Base-by-base conservation (phyloP, 2,113 vertebrate species). In the Delphinus delphis region DNA sequence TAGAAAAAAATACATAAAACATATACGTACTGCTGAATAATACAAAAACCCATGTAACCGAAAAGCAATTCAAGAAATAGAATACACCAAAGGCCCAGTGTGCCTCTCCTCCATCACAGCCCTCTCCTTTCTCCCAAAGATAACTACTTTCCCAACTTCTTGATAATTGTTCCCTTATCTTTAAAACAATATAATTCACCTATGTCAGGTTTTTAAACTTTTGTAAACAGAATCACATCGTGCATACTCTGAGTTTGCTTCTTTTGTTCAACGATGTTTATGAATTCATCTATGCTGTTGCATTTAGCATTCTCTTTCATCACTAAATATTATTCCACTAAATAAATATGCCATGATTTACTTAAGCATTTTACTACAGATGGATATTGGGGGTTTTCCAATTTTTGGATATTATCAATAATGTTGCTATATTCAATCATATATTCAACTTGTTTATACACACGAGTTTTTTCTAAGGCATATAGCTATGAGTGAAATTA, bases 111-210 rank as follows among this genome's bases (percentile, higher is more conserved):
- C 38, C 36, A 33, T n/a, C 13, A 88, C 2, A 70, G 47, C 50
- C 26, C 31, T 93, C 58, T 38, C 14, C 62, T 21, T 91, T 86
- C 74, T 88, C 82, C 60, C 68, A 83, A 47, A 68, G 60, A 14
- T 55, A 91, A 87, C 82, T 47, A 91, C 73, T 90, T 93, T 80
- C 80, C n/a, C 74, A 83, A 90, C 55, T 81, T 86, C 53, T 70
- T 90, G 76, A 97, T 55, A 71, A 83, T 68, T 31, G 62, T 71
- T n/a, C 63, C 38, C 55, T 21, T 62, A 21, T 82, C 55, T 89
- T 96, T 63, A 63, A 76, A 44, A 67, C 8, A 71, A 38, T 50
- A 63, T 71, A 81, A 77, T 28, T 74, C 36, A 71, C 20, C 71
- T 82, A 38, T 73, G n/a, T 79, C 50, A n/a, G 28, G 60, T 62